Base-by-base conservation (phyloP, 2,888 invertebrate species). In the Agrochola litura region DNA sequence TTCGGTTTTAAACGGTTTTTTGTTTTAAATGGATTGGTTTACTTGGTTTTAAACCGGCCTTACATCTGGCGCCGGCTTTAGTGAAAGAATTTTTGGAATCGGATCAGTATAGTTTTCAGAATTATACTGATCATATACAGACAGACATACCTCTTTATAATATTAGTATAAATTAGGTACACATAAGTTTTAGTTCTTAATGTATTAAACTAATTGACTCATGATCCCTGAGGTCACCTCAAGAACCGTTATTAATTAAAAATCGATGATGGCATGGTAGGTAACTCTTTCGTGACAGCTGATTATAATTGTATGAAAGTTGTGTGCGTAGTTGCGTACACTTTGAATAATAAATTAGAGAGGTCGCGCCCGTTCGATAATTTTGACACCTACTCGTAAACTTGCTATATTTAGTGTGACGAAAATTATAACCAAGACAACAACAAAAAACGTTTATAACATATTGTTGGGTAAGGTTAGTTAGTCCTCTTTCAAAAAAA, bases 221-320 rank as follows among this genome's bases (percentile, higher is more conserved):
- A 10, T 52, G 41, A 25, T 5, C 30, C 9, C 8, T 37, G n/a
- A 49, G 12, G 67, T 19, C 54, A 22, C 8, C 6, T 30, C n/a
- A 46, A n/a, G 14, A 56, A 43, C 30, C 30, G 16, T 56, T 37
- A 46, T 37, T 49, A 0, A 73, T 73, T 73, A 10, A 43, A 52
- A 73, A 22, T 30, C 71, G 22, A 73, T n/a, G 30, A 30, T 56
- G 12, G 12, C 25, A 41, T 19, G 9, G 9, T 61, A 61, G 6
- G 14, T 64, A 64, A 14, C n/a, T 41, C 6, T 46, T 10, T 43
- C 16, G 25, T 19, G 54, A 30, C 74, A 19, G 9, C 22, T 8
- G 25, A n/a, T 52, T 76, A 22, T 76, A 61, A 61, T 76, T 76
- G 52, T 61, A 65, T 76, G n/a, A 52, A 66, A 67, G 43, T 61